A percentile compares a stretch with the other conserved stretches of the same genome.
Evolutionary conservation across 1,140 invertebrate species (phyloP).

Genomic region (Calliphora vicina): DNA sequence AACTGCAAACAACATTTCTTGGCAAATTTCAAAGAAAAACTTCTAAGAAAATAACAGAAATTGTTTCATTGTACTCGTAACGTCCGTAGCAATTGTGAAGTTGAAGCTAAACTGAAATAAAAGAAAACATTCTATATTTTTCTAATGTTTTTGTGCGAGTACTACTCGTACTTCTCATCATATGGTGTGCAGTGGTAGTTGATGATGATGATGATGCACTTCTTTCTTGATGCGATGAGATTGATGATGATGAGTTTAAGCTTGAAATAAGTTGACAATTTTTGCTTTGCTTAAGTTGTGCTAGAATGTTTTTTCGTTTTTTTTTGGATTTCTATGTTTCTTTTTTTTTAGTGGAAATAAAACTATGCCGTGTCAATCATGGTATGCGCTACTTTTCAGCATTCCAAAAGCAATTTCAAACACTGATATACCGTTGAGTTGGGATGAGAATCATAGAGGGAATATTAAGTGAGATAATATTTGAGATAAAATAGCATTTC

Average conservation of each 20-base stretch:
- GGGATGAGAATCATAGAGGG: too few species aligned
- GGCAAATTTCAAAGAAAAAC: background rate
- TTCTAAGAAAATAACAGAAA: background rate
- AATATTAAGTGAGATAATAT: too few species aligned
- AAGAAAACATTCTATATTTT: background rate
- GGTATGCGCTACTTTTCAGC: background rate
- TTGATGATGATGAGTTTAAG: background rate
- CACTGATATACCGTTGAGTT: too few species aligned
- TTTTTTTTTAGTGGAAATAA: background rate
- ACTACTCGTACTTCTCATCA: background rate
- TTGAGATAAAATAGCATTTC: too few species aligned
- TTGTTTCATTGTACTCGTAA: background rate
- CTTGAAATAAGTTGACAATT: background rate
- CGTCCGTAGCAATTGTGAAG: background rate
- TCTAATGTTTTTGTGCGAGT: background rate
- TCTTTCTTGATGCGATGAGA: background rate
- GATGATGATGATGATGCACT: background rate
- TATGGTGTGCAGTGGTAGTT: background rate
- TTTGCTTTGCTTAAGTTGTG: background rate
- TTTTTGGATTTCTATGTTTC: background rate
- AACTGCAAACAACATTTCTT: background rate
- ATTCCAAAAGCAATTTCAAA: too few species aligned
- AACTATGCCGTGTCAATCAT: background rate
- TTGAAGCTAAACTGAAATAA: background rate
- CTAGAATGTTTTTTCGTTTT: too few species aligned